phyloP scores from a whole-genome alignment of 2,888 invertebrate species.

The Machimus atricapillus region DNA sequence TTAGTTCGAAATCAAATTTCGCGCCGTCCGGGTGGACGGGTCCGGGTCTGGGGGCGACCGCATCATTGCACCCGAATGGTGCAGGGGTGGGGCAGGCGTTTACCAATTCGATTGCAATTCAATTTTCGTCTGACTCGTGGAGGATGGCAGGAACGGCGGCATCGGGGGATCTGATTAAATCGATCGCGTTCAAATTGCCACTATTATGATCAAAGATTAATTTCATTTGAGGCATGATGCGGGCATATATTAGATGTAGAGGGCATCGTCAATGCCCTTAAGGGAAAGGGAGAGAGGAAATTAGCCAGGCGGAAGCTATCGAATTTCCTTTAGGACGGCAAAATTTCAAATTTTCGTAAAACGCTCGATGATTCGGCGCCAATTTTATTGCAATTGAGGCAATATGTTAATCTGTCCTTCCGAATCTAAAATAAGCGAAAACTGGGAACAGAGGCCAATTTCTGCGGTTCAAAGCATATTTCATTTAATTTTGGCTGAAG shows the following conservation, averaged over 20 bases:
- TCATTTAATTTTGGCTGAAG: neutral
- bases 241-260: neutral
- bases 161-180: neutral
- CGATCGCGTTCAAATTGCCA: neutral
- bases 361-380: neutral
- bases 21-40: neutral
- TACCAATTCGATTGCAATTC: neutral
- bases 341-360: neutral
- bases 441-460: neutral
- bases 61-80: neutral
- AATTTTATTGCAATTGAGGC: neutral
- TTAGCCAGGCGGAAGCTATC: neutral
- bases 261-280: neutral
- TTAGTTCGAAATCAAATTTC: neutral
- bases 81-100: neutral
- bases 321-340: neutral
- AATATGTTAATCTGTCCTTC: neutral
- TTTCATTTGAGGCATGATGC: neutral
- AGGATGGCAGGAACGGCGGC: neutral
- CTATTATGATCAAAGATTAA: conserved; percentile 17
- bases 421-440: neutral
- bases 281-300: neutral
- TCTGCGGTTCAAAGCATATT: neutral
- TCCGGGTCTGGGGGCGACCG: neutral
- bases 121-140: neutral